These are phyloP conservation scores for Epinephelus coioides DNA, from an alignment of 2,797 vertebrate genomes.

Conservation along the genomic window DNA sequence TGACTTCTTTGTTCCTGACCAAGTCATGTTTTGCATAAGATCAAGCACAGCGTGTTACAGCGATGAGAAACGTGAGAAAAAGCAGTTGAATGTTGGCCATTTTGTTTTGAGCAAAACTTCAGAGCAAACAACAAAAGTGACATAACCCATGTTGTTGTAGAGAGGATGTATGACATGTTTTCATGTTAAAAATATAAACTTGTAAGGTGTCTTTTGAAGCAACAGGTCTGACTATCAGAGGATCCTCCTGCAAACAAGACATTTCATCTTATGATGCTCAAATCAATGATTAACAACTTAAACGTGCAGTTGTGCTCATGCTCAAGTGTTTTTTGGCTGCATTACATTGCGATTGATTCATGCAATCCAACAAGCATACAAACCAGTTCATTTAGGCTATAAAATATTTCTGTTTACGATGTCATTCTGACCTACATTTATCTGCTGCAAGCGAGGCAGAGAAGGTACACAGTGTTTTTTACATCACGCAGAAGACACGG, in stretches of 20 bases:
- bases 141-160: not conserved
- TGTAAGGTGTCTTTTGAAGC: not conserved
- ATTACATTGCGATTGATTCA: slow-evolving; percentile 18
- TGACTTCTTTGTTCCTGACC: slow-evolving; percentile 45
- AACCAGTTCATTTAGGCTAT: slow-evolving; percentile 4
- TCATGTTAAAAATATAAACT: not conserved
- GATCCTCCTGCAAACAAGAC: not conserved
- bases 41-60: slow-evolving; percentile 24
- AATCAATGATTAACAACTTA: slow-evolving; percentile 11
- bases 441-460: not conserved
- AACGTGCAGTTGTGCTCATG: slow-evolving; percentile 5
- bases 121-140: not conserved
- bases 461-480: not conserved
- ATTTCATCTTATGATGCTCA: not conserved
- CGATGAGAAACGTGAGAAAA: slow-evolving; percentile 4
- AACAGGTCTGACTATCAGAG: not conserved
- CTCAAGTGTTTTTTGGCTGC: not conserved
- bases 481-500: not conserved
- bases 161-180: not conserved
- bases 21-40: slow-evolving; percentile 61
- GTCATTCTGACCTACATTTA: slow-evolving; percentile 3
- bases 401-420: slow-evolving; percentile 43
- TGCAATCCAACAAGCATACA: slow-evolving; percentile 1
- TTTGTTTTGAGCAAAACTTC: not conserved
- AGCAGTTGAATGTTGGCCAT: not conserved